Evolutionary conservation across 2,113 vertebrate species (phyloP), one percentile per base, ranked within the genome.

Genomic region (Grallaria varia): DNA sequence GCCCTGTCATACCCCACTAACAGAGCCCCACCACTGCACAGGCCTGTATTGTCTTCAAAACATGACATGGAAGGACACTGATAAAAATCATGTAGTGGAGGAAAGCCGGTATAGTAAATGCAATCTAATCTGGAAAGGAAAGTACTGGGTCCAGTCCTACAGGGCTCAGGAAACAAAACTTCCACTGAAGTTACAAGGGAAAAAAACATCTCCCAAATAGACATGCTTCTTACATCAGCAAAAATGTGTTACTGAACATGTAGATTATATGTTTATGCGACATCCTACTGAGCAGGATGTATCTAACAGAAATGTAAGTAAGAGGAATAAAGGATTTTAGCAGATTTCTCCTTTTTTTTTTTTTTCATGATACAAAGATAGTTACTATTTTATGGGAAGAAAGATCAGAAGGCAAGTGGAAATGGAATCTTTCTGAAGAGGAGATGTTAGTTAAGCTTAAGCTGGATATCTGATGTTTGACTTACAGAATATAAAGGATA

Each of bases 401-500:
- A 30, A 31, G 7, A 15, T 14, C 44, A 59, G 52, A 88, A n/a
- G 8, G 59, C 35, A 21, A 62, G 58, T 40, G 42, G 35, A 73
- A 94, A 85, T 11, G 8, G 31, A 85, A 77, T 64, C 14, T 77
- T 95, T 96, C 52, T 52, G 62, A 95, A 95, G 77, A 84, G 80
- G 84, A 92, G 63, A 66, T 75, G 23, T 89, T 96, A 93, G 39
- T 69, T 94, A 91, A 90, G 18, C 21, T 84, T 86, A 88, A 59
- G 31, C 44, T 84, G 79, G 25, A 25, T 92, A 67, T 75, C 59
- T 95, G 87, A 74, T 52, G 23, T 74, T 89, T 76, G 44, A 27
- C 6, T 90, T 84, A 49, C 2, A 67, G 80, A 85, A 66, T 23
- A 66, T 13, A 93, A 97, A 97, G 56, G 84, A 82, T 22, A 96